Conservation (phyloP, 1,140 invertebrate genomes). For the Drosophila suzukii region DNA sequence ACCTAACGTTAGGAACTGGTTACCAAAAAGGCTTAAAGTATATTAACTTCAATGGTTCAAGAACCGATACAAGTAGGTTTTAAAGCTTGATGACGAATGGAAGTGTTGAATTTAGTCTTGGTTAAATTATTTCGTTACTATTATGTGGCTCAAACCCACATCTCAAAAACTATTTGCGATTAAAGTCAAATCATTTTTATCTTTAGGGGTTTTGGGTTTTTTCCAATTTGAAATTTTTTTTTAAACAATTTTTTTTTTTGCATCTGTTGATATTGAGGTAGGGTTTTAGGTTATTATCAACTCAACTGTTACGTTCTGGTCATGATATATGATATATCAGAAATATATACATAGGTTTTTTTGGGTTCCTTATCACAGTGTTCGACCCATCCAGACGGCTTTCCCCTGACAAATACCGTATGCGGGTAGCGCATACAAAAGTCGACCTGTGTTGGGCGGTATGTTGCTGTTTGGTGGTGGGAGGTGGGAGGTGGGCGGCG, state of each 20-base stretch:
- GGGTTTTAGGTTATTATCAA: slow-evolving; percentile 1
- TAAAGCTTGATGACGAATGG: no score
- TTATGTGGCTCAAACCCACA: no score
- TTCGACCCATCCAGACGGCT: neutral
- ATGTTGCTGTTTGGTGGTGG: neutral
- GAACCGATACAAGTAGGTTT: no score
- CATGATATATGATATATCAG: neutral
- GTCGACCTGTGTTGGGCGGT: slow-evolving; percentile 11
- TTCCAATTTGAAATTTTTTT: no score
- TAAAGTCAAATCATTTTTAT: neutral
- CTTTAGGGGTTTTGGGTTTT: no score
- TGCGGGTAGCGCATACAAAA: slow-evolving; percentile 47
- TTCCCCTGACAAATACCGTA: slow-evolving; percentile 2
- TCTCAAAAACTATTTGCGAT: no score
- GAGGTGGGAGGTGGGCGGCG: slow-evolving; percentile 3
- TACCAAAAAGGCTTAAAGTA: no score
- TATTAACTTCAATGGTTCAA: no score
- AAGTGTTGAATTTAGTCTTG: no score
- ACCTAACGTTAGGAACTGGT: no score
- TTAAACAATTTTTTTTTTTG: no score
- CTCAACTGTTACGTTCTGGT: neutral
- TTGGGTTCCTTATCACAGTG: neutral
- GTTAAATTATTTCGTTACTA: no score
- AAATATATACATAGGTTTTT: neutral
- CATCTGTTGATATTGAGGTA: neutral